These are phyloP conservation scores for Eupithecia vulgata DNA, from an alignment of 2,888 invertebrate genomes.

Conservation along the genomic window DNA sequence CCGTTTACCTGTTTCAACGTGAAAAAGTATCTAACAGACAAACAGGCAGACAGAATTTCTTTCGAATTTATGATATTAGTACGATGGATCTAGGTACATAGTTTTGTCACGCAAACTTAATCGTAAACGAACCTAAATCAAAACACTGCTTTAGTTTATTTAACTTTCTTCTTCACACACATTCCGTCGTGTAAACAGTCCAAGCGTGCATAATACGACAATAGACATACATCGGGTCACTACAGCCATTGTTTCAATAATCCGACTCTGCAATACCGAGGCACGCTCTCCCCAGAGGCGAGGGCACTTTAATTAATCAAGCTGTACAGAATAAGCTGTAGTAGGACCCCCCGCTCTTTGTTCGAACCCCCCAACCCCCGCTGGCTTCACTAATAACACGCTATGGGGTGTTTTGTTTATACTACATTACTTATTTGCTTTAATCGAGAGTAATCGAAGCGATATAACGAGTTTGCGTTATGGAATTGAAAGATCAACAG, in stretches of 20 bases:
- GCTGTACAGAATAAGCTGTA: conserved; percentile 42
- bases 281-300: conserved; percentile 69
- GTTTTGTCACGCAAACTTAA: conserved; percentile 2
- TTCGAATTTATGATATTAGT: no score
- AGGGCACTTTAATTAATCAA: conserved; percentile 82
- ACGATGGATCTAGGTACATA: background rate
- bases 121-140: conserved; percentile 4
- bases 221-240: conserved; percentile 35
- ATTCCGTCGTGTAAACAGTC: conserved; percentile 9
- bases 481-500: conserved; percentile 48
- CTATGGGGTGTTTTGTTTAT: conserved; percentile 70
- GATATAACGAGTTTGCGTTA: conserved; percentile 57
- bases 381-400: conserved; percentile 70
- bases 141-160: conserved; percentile 7
- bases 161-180: conserved; percentile 10
- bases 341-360: conserved; percentile 56
- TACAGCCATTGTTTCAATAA: conserved; percentile 66
- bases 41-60: background rate
- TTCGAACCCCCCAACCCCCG: conserved; percentile 63
- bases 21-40: background rate
- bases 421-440: conserved; percentile 68
- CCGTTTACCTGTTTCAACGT: background rate
- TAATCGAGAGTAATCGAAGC: conserved; percentile 70
- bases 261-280: conserved; percentile 63
- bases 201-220: conserved; percentile 33